phyloP scores from a whole-genome alignment of 2,113 vertebrate species.

The Aplodontia rufa region DNA sequence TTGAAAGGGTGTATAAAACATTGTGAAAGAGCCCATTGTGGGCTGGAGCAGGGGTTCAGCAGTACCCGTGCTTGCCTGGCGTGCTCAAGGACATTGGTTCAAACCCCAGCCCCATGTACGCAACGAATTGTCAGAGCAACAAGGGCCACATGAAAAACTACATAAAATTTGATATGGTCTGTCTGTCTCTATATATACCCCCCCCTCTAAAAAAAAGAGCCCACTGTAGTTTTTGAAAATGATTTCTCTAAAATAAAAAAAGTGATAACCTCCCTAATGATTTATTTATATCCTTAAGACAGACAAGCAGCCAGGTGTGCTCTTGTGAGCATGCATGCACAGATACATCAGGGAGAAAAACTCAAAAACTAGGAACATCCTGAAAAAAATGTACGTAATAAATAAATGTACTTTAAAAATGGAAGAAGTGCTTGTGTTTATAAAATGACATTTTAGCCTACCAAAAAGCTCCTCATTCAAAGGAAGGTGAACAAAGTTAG shows the following conservation, averaged over 20 bases:
- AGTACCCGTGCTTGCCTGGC: too few relatives aligned
- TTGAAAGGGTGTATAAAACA: background rate
- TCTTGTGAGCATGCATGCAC: background rate
- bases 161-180: too few relatives aligned
- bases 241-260: background rate
- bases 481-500: background rate
- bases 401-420: background rate
- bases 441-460: background rate
- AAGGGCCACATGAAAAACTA: too few relatives aligned
- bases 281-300: background rate
- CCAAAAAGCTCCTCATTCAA: background rate
- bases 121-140: too few relatives aligned
- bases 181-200: too few relatives aligned
- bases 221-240: too few relatives aligned
- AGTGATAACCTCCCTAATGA: background rate
- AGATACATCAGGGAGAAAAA: background rate
- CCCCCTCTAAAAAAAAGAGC: too few relatives aligned
- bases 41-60: too few relatives aligned
- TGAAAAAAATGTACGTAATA: background rate
- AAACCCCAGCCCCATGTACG: too few relatives aligned
- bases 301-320: too few relatives aligned
- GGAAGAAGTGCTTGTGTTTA: background rate
- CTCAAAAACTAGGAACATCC: background rate
- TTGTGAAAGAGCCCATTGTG: background rate
- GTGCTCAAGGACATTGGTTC: too few relatives aligned